Evolutionary conservation across 2,797 vertebrate genomes (phyloP), one percentile per base, ranked within the genome.

Genomic region (Synaphobranchus kaupii): DNA sequence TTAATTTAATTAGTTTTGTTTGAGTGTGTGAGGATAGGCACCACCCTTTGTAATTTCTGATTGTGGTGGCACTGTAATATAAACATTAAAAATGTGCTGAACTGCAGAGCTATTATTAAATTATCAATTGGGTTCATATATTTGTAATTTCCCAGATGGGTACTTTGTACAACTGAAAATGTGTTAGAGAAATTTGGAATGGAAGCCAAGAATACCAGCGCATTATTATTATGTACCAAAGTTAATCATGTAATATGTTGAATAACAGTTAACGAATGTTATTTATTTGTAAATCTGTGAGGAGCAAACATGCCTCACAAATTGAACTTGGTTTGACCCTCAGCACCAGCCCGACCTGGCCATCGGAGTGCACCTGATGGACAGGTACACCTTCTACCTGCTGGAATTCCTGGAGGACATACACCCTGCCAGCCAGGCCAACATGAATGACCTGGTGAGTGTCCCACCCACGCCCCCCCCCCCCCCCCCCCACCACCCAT

Each of bases 391-490:
- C 0, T 99, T 99, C 94, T 99, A 99, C 90, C 96, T 99, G 87
- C 95, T 99, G 81, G 98, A 99, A 93, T 99, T 99, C 94, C 94
- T 99, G 92, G 99, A 99, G 92, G 98, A 99, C 95, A 97, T 99
- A 93, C 97, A 98, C 92, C 99, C 99, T 84, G 95, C 98, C 60
- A 99, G 98, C 90, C 98, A 98, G 92, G 94, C 96, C 90, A 99
- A 97, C 94, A 99, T 99, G 98, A 97, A 98, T 52, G 98, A 99
- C 90, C 95, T 99, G 91, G 98, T 99, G 94, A 95, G 93, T 56
- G 31, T 7, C 31, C 48, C n/a, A n/a, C n/a, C n/a, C n/a, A n/a
- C n/a, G n/a, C n/a, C n/a, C n/a, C n/a, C n/a, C n/a, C n/a, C n/a
- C n/a, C n/a, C n/a, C 28, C 22, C 12, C 3, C 9, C 20, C n/a